Evolutionary conservation across 2,113 vertebrate species (phyloP), one percentile per base, ranked within the genome.

Genomic region (Callipepla californica): DNA sequence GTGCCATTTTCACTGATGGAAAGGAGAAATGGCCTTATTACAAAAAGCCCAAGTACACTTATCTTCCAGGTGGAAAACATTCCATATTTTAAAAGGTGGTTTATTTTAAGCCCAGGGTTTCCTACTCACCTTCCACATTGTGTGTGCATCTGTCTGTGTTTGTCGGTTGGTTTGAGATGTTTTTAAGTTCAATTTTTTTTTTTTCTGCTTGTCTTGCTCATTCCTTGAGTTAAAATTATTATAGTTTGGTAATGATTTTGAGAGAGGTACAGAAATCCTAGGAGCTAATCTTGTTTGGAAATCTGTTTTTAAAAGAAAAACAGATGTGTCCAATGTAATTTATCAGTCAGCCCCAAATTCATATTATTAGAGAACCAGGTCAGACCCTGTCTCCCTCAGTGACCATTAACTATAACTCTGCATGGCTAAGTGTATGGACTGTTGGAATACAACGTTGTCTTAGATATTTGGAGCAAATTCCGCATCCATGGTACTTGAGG

Each of bases 401-500:
- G 51, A 59, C 25, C 23, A 22, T 38, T 75, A 67, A 11, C 12
- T 59, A 25, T 30, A 76, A 36, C 11, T 38, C 63, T 66, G 44
- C 44, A 61, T 58, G 50, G 42, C 13, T 34, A 74, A 67, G 55
- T 45, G n/a, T 34, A n/a, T 58, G 19, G 17, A 63, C 18, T 67
- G 90, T 38, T 3, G 21, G 51, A 67, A 34, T 40, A 53, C 62
- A 61, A 23, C 8, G 26, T 62, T 48, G 65, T 32, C 32, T 80
- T 32, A 23, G 44, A 34, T 0, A 63, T 77, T 91, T 61, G 42
- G 66, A 61, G 34, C 42, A 36, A 81, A 47, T 34, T 36, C 74
- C 80, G 36, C n/a, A 13, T 30, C 36, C 17, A 30, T n/a, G 40
- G 25, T 4, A 2, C 51, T 36, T 0, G 0, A 40, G 19, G 28